phyloP scores from a whole-genome alignment of 2,888 invertebrate species.

The Pilophorus perplexus region DNA sequence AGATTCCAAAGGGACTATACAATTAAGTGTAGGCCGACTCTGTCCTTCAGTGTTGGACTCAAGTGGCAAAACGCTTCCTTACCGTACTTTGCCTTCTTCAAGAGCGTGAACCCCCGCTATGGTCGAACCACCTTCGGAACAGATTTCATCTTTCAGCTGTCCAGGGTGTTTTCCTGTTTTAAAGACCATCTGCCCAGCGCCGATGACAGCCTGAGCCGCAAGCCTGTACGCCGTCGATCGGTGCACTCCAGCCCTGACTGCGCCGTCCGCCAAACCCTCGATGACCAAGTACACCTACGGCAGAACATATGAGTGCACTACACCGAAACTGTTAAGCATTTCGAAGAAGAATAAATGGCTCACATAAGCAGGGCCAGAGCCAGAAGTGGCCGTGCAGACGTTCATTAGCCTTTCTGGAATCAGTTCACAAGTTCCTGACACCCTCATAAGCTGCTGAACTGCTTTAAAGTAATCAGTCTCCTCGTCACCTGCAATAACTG shows the following conservation, averaged over 20 bases:
- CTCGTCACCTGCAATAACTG: background rate
- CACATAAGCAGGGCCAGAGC: constrained; percentile 92
- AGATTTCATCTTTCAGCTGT: constrained; percentile 77
- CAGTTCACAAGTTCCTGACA: constrained; percentile 66
- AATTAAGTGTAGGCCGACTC: too few species aligned
- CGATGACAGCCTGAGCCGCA: constrained; percentile 81
- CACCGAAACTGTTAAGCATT: background rate
- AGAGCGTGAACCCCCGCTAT: constrained; percentile 80
- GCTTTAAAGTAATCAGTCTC: background rate
- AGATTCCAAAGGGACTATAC: background rate
- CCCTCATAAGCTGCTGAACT: constrained; percentile 11
- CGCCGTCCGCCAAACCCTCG: constrained; percentile 91
- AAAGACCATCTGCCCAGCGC: constrained; percentile 76
- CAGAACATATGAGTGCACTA: background rate
- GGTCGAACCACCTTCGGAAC: constrained; percentile 86
- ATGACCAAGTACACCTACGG: constrained; percentile 76
- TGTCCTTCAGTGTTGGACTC: too few species aligned
- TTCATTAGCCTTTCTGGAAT: constrained; percentile 80
- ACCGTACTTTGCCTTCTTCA: constrained; percentile 76
- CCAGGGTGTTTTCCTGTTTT: constrained; percentile 77
- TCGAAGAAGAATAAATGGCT: constrained; percentile 52
- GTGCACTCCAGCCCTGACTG: constrained; percentile 86
- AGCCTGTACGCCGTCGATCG: constrained; percentile 73
- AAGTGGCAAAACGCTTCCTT: too few species aligned
- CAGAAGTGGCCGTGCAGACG: constrained; percentile 74